Conservation (phyloP, 2,113 vertebrate genomes). For the Hassar affinis region DNA sequence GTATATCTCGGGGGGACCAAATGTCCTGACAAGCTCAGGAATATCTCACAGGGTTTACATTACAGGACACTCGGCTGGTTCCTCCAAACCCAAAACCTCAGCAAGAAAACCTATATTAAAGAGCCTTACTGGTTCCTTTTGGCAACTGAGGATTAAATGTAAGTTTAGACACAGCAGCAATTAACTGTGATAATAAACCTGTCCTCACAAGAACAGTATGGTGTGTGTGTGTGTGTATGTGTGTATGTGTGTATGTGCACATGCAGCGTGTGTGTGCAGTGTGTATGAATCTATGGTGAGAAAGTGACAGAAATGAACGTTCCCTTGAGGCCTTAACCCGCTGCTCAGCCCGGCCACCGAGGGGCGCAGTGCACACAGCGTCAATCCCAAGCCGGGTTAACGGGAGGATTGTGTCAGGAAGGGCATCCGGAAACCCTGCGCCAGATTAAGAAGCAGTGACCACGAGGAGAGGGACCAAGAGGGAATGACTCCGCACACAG, state of each 20-base stretch:
- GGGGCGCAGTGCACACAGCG: too few species aligned
- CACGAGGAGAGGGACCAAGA: slow-evolving; percentile 5
- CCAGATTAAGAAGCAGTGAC: too few species aligned
- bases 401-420: too few species aligned
- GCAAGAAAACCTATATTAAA: too few species aligned
- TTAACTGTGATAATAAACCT: not conserved
- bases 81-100: not conserved
- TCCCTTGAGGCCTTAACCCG: not conserved
- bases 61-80: not conserved
- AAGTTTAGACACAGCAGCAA: not conserved
- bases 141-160: not conserved
- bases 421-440: too few species aligned
- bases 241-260: slow-evolving; percentile 50
- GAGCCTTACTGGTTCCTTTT: too few species aligned
- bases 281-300: slow-evolving; percentile 54
- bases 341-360: too few species aligned
- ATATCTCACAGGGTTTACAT: not conserved
- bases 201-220: not conserved
- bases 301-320: slow-evolving; percentile 50
- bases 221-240: not conserved
- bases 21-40: not conserved
- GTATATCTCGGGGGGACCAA: not conserved
- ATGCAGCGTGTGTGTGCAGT: not conserved
- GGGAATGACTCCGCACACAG: slow-evolving; percentile 18
- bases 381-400: too few species aligned